phyloP scores from a whole-genome alignment of 1,140 invertebrate genomes.

The Ostrea edulis region DNA sequence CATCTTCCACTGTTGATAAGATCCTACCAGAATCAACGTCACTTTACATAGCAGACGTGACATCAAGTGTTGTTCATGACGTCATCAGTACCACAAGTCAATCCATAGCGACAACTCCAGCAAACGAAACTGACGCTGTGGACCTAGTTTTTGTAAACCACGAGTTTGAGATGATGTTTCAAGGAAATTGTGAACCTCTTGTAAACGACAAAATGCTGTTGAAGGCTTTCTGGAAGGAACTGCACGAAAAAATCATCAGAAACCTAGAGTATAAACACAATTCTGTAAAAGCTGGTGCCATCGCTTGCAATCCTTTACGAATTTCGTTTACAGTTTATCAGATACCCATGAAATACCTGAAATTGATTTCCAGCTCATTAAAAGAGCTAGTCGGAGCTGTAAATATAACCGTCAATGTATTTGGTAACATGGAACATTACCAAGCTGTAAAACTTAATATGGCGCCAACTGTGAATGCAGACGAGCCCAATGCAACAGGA shows the following conservation, averaged over 20 bases:
- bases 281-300: not conserved
- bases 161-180: not conserved
- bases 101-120: not conserved
- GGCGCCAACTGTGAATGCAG: not conserved
- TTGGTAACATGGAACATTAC: not conserved
- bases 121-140: not conserved
- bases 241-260: not conserved
- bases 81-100: not conserved
- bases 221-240: not conserved
- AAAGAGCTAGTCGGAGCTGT: not conserved
- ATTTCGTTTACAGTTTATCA: not conserved
- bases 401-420: not conserved
- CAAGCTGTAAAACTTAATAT: not conserved
- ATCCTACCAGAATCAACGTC: not conserved
- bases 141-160: not conserved
- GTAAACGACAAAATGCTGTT: not conserved
- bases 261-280: not conserved
- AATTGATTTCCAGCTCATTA: not conserved
- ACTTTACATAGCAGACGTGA: not conserved
- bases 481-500: not conserved
- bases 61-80: not conserved
- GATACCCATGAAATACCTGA: not conserved
- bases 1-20: not conserved
- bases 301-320: constrained; percentile 14
- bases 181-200: constrained; percentile 1